These are phyloP conservation scores for Neotoma lepida DNA, from an alignment of 2,113 vertebrate genomes.

Conservation along the genomic window DNA sequence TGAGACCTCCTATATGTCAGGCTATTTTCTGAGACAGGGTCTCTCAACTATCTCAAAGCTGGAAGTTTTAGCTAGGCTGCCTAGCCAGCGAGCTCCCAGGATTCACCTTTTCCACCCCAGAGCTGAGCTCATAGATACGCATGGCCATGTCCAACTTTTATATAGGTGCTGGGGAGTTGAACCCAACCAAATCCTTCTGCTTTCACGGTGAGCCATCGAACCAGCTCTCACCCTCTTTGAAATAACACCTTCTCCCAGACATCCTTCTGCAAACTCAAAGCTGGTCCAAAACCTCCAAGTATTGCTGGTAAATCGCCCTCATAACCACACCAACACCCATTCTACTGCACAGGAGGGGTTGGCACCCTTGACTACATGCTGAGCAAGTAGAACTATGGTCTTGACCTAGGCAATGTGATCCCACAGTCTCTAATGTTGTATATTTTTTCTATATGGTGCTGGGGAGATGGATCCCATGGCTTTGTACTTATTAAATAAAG, in stretches of 20 bases:
- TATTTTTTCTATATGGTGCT: neutral
- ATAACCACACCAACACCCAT: accelerated
- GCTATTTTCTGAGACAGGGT: neutral
- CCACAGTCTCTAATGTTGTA: neutral
- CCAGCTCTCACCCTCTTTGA: neutral
- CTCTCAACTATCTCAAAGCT: neutral
- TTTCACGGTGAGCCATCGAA: neutral
- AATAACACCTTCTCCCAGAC: neutral
- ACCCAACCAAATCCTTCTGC: neutral
- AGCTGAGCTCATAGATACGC: neutral
- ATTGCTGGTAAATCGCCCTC: neutral
- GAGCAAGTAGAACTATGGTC: neutral
- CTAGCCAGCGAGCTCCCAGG: neutral
- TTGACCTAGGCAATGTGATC: neutral
- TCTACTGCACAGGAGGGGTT: neutral
- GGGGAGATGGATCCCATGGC: neutral
- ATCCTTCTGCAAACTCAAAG: neutral
- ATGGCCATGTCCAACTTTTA: neutral
- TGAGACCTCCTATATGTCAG: neutral
- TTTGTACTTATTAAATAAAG: neutral
- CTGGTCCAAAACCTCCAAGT: neutral
- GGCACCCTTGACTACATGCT: neutral
- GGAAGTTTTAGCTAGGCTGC: neutral
- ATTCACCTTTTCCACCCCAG: neutral
- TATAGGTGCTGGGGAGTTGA: neutral